Conservation (phyloP, 2,113 vertebrate genomes). For the Chaetodon auriga region DNA sequence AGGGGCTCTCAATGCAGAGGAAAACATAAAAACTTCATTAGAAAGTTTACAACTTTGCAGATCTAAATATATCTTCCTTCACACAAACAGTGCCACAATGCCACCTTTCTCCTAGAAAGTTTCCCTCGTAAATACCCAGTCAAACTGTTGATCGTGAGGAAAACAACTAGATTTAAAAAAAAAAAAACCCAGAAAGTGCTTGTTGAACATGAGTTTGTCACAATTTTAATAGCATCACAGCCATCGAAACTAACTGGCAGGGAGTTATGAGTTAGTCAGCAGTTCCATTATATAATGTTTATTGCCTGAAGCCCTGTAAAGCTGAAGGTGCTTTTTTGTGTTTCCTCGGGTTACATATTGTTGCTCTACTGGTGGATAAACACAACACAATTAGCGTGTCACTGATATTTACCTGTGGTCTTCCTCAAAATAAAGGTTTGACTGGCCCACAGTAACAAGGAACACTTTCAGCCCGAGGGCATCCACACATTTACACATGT, state of each 20-base stretch:
- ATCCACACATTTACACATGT: constrained; percentile 42
- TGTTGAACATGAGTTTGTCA: background rate
- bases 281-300: constrained; percentile 10
- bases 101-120: background rate
- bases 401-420: constrained; percentile 49
- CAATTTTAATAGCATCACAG: background rate
- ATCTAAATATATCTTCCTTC: constrained; percentile 12
- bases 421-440: constrained; percentile 55
- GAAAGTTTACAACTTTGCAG: background rate
- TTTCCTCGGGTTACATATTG: constrained; percentile 35
- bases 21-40: background rate
- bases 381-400: constrained; percentile 45
- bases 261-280: constrained; percentile 5
- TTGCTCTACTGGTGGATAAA: constrained; percentile 42
- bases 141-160: background rate
- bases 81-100: background rate
- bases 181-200: background rate
- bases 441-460: constrained; percentile 54
- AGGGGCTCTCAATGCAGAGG: background rate
- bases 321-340: constrained; percentile 12
- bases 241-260: constrained; percentile 11
- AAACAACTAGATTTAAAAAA: background rate
- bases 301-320: constrained; percentile 10
- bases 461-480: constrained; percentile 59
- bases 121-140: background rate